phyloP scores from a whole-genome alignment of 2,797 vertebrate genomes.

The Orestias chungarensis region DNA sequence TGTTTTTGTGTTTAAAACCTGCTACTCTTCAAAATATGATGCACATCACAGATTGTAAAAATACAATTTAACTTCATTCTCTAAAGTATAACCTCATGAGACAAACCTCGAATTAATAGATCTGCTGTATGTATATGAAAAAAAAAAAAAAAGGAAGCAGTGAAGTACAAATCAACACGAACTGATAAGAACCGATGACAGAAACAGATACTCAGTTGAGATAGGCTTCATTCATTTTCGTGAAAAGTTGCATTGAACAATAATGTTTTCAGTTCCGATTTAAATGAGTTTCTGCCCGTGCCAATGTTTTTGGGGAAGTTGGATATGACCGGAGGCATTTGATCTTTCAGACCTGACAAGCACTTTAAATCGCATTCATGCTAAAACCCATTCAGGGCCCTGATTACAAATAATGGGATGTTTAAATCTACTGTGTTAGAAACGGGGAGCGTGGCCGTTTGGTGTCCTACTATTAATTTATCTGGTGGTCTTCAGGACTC shows the following conservation, averaged over 20 bases:
- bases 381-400: not conserved
- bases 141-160: slow-evolving; percentile 5
- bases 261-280: slow-evolving; percentile 1
- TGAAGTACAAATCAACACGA: not conserved
- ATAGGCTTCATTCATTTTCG: not conserved
- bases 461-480: not conserved
- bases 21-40: too few species aligned
- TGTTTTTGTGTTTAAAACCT: not conserved
- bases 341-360: not conserved
- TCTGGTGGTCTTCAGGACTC: not conserved
- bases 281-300: slow-evolving; percentile 1
- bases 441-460: not conserved
- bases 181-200: slow-evolving; percentile 3
- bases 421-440: not conserved
- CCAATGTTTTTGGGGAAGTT: slow-evolving; percentile 4
- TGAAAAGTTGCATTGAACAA: slow-evolving; percentile 3
- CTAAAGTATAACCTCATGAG: not conserved
- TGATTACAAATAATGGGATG: not conserved
- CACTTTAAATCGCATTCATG: not conserved
- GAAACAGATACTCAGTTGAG: not conserved
- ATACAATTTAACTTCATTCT: not conserved
- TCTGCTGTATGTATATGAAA: not conserved
- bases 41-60: not conserved
- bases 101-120: not conserved
- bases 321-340: not conserved